Evolutionary conservation across 2,888 invertebrate genomes (phyloP).

Genomic region (Epinotia bilunana): DNA sequence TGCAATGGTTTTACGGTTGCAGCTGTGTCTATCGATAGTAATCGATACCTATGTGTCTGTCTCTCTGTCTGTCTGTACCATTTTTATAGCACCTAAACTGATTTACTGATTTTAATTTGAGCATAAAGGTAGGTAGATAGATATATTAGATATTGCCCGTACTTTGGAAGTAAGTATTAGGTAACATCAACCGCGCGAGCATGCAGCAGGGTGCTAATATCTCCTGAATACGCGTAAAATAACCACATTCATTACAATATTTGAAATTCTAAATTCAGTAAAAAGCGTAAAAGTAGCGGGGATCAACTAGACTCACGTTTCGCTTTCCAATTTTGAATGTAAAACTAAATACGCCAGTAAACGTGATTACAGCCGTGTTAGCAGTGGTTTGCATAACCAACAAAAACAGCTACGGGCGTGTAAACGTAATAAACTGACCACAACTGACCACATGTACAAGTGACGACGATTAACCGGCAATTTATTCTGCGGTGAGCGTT

Average conservation of each 20-base stretch:
- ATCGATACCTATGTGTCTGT: no score
- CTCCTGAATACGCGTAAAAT: not conserved
- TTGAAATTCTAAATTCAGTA: not conserved
- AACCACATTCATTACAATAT: not conserved
- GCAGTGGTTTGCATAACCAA: conserved; percentile 16
- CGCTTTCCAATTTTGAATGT: conserved; percentile 69
- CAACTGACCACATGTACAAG: conserved; percentile 25
- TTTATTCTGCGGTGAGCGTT: conserved; percentile 40
- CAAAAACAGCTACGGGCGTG: conserved; percentile 1
- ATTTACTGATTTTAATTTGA: no score
- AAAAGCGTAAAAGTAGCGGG: conserved; percentile 22
- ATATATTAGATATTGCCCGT: no score
- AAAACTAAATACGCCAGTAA: conserved; percentile 50
- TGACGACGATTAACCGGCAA: conserved; percentile 5
- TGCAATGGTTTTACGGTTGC: not conserved
- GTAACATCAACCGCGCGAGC: not conserved
- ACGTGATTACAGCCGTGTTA: conserved; percentile 7
- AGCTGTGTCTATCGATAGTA: not conserved
- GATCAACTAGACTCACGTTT: conserved; percentile 49
- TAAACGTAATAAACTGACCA: conserved; percentile 23
- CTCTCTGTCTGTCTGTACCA: no score
- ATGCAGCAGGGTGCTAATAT: not conserved
- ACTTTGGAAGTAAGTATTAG: no score
- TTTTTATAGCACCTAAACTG: no score
- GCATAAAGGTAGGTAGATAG: no score